These are phyloP conservation scores for Drosophila asahinai DNA, from an alignment of 1,140 invertebrate species.

Conservation along the genomic window DNA sequence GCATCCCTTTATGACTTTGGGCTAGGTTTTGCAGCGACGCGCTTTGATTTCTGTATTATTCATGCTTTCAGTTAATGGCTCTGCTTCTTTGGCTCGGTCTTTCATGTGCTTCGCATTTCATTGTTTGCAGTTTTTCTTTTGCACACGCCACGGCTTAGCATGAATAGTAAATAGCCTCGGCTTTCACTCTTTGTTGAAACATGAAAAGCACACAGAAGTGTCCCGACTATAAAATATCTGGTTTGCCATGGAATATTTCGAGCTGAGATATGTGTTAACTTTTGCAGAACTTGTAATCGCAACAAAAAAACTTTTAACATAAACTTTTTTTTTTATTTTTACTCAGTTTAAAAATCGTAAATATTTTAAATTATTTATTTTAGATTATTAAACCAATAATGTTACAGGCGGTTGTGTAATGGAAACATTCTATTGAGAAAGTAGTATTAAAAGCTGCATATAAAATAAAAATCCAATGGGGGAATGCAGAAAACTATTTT, in stretches of 20 bases:
- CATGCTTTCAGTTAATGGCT: constrained; percentile 53
- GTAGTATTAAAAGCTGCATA: too few species aligned
- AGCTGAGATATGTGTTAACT: background rate
- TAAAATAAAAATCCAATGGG: background rate
- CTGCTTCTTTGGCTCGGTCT: constrained; percentile 51
- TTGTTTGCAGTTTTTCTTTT: constrained; percentile 78
- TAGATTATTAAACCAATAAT: background rate
- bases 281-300: background rate
- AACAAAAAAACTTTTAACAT: background rate
- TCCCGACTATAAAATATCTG: constrained; percentile 6
- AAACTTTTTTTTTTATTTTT: background rate
- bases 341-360: too few species aligned
- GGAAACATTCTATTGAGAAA: too few species aligned
- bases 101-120: constrained; percentile 62
- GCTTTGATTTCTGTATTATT: constrained; percentile 73
- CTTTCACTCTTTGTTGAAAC: constrained; percentile 27
- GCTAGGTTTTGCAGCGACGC: constrained; percentile 64
- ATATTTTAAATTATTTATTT: background rate
- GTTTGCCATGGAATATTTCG: background rate
- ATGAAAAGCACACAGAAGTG: background rate
- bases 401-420: too few species aligned
- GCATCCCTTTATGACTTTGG: constrained; percentile 47
- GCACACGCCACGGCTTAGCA: constrained; percentile 74
- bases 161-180: constrained; percentile 75
- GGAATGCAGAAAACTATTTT: too few species aligned